These are phyloP conservation scores for Delichon dasypus DNA, from an alignment of 2,797 vertebrate genomes.

Conservation along the genomic window DNA sequence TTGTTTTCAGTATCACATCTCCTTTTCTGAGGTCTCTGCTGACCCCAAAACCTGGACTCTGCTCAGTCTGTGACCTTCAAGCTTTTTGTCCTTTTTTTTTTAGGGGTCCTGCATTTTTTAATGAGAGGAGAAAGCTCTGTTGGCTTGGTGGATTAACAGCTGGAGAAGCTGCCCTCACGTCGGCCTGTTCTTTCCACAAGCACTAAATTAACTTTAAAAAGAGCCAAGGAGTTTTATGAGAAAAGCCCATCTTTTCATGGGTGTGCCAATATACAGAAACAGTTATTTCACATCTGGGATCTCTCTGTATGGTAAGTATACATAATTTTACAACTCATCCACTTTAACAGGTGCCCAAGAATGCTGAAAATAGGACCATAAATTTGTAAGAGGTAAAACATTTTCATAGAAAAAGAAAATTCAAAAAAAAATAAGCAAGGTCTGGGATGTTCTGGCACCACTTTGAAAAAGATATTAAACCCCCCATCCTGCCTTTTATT, in stretches of 20 bases:
- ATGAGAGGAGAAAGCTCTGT: neutral
- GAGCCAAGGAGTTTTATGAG: neutral
- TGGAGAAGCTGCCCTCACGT: fast-evolving
- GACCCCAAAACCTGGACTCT: fast-evolving
- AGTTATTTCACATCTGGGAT: slow-evolving; percentile 40
- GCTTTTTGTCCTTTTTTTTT: neutral
- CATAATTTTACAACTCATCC: slow-evolving; percentile 36
- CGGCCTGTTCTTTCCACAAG: neutral
- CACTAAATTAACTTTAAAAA: neutral
- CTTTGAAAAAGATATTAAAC: neutral
- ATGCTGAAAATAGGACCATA: slow-evolving; percentile 20
- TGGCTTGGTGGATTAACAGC: neutral
- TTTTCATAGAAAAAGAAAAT: slow-evolving; percentile 30
- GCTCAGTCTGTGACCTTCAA: neutral
- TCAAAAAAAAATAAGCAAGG: neutral
- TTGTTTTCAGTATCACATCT: neutral
- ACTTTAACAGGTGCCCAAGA: slow-evolving; percentile 10
- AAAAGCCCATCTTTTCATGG: neutral
- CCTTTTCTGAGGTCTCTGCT: neutral
- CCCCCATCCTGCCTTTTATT: slow-evolving; percentile 9
- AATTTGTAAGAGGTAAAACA: slow-evolving; percentile 14
- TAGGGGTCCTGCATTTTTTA: neutral
- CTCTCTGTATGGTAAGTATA: neutral
- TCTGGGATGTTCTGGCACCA: neutral
- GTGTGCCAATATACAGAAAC: neutral